phyloP scores from a whole-genome alignment of 1,140 invertebrate species.

The Rhyacophila brunnea region DNA sequence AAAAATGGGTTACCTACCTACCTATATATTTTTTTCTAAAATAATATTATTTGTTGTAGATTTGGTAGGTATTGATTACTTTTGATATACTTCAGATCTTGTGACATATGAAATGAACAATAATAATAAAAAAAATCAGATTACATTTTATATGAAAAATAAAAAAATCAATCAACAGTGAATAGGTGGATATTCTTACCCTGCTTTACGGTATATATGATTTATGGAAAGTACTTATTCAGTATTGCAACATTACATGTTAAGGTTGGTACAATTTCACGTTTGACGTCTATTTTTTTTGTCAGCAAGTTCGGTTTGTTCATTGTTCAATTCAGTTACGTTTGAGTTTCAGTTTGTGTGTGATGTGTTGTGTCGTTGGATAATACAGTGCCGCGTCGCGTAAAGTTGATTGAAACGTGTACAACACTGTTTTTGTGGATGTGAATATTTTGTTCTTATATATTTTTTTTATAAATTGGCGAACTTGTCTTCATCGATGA shows the following conservation, averaged over 20 bases:
- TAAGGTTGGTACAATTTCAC: not conserved
- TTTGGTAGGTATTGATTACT: too few species aligned
- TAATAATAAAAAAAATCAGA: too few species aligned
- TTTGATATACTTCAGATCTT: too few species aligned
- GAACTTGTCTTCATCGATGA: conserved; percentile 17
- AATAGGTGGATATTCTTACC: too few species aligned
- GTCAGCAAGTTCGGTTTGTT: not conserved
- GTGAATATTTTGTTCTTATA: conserved; percentile 7
- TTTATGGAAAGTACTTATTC: too few species aligned
- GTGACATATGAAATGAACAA: too few species aligned
- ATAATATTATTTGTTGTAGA: too few species aligned
- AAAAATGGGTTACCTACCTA: too few species aligned
- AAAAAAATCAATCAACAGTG: too few species aligned
- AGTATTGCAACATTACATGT: not conserved
- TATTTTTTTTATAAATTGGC: conserved; percentile 1
- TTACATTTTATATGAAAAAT: too few species aligned
- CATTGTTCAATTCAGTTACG: conserved; percentile 17
- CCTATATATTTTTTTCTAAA: too few species aligned
- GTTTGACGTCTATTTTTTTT: conserved; percentile 2
- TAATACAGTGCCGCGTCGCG: conserved; percentile 11
- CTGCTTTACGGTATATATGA: too few species aligned
- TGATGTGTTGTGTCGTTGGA: conserved; percentile 8
- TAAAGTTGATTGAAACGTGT: conserved; percentile 23
- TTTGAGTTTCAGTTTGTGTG: conserved; percentile 8
- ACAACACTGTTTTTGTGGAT: conserved; percentile 18